Conservation (phyloP, 92 coral and sea anemone species). For the Parazoanthus darwini region DNA sequence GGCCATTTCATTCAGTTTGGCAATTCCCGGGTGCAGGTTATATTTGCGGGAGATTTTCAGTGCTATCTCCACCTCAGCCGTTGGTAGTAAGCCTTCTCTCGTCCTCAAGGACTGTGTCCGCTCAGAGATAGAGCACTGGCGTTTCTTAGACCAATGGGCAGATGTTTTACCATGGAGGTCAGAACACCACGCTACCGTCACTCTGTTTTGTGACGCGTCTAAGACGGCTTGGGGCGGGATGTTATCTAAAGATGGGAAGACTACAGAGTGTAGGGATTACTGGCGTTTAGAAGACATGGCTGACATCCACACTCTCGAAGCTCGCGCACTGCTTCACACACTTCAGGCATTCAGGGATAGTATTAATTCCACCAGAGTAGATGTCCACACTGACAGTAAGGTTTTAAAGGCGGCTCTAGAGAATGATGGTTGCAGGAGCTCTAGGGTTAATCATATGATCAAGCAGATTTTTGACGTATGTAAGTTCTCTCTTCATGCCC, state of each 20-base stretch:
- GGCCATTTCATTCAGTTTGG: too few species aligned
- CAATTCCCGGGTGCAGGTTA: too few species aligned
- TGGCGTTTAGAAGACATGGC: background rate
- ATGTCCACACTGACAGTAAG: conserved; percentile 23
- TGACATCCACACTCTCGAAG: conserved; percentile 24
- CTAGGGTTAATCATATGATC: conserved; percentile 4
- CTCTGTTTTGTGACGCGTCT: conserved; percentile 50
- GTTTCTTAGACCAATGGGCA: too few species aligned
- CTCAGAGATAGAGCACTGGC: too few species aligned
- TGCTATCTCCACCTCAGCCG: too few species aligned
- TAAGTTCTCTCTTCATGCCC: background rate
- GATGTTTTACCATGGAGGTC: conserved; percentile 45
- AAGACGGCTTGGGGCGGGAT: conserved; percentile 35
- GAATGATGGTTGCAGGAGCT: conserved; percentile 25
- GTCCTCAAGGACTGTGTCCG: too few species aligned
- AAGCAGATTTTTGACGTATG: background rate
- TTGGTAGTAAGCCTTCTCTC: too few species aligned
- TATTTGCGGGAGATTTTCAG: too few species aligned
- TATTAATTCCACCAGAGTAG: conserved; percentile 25
- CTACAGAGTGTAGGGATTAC: conserved; percentile 21
- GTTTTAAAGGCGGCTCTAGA: background rate
- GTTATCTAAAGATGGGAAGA: conserved; percentile 7
- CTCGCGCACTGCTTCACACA: conserved; percentile 22
- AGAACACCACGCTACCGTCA: conserved; percentile 46
- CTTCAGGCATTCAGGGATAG: conserved; percentile 4